phyloP scores from a whole-genome alignment of 1,140 invertebrate species.

The Drosophila santomea region DNA sequence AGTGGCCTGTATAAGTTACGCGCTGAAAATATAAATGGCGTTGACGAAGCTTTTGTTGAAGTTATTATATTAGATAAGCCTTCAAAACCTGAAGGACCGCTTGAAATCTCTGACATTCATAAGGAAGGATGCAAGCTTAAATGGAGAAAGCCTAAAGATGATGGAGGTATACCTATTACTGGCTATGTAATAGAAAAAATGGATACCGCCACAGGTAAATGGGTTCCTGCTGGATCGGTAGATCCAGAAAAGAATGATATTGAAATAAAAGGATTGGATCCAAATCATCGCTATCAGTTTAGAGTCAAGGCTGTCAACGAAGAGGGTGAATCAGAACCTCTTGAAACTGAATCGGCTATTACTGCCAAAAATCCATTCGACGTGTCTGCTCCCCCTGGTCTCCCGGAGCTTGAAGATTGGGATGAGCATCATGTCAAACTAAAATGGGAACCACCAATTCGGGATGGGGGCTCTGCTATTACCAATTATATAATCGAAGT shows the following conservation, averaged over 20 bases:
- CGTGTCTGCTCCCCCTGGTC: conserved; percentile 93
- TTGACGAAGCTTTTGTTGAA: conserved; percentile 97
- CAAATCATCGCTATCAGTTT: conserved; percentile 97
- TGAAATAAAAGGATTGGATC: conserved; percentile 94
- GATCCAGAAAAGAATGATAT: conserved; percentile 94
- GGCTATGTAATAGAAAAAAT: conserved; percentile 97
- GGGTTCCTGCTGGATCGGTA: conserved; percentile 94
- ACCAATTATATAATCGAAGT: conserved; percentile 95
- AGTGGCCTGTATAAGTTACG: conserved; percentile 96
- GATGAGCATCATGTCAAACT: conserved; percentile 96
- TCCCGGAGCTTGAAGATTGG: conserved; percentile 97
- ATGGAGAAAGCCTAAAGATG: conserved; percentile 98
- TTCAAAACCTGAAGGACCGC: conserved; percentile 95
- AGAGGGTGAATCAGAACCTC: conserved; percentile 96
- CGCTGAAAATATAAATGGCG: conserved; percentile 96
- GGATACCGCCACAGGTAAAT: conserved; percentile 94
- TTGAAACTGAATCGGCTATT: conserved; percentile 94
- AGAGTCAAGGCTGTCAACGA: conserved; percentile 97
- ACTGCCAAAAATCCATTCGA: conserved; percentile 98
- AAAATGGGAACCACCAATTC: conserved; percentile 97
- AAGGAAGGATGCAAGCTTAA: conserved; percentile 97
- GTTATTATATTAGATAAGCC: conserved; percentile 97
- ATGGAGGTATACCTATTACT: conserved; percentile 96
- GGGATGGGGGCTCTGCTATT: conserved; percentile 98
- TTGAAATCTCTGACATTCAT: conserved; percentile 96